Conservation (phyloP, 2,113 vertebrate species). For the Coptodon rendalli region DNA sequence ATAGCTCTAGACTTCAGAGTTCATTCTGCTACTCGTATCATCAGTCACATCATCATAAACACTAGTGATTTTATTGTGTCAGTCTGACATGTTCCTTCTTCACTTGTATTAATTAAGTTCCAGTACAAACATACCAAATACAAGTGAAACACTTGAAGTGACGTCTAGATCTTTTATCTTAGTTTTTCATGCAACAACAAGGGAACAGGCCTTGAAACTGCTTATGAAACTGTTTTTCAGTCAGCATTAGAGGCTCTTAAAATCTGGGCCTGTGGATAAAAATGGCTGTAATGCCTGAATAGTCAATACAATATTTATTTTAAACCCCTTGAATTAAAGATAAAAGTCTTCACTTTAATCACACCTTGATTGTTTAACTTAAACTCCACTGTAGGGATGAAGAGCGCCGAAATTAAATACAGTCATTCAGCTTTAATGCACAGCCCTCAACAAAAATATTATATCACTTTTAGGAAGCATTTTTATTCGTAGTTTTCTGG, state of each 20-base stretch:
- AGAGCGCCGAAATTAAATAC: neutral
- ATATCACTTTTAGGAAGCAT: neutral
- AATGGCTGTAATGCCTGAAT: neutral
- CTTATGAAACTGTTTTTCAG: neutral
- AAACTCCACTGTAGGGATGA: neutral
- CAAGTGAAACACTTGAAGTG: neutral
- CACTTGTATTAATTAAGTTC: neutral
- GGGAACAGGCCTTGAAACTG: neutral
- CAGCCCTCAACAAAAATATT: neutral
- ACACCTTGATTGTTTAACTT: neutral
- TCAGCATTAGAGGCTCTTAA: neutral
- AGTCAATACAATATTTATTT: accelerated
- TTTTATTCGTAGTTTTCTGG: neutral
- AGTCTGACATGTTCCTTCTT: neutral
- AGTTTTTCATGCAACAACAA: neutral
- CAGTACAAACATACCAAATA: neutral
- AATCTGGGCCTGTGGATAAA: neutral
- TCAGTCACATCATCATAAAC: accelerated
- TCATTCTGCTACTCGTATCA: neutral
- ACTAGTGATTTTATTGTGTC: neutral
- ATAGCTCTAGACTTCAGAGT: neutral
- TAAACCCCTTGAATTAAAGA: neutral
- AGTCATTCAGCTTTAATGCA: neutral
- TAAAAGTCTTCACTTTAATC: neutral
- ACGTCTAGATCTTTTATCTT: neutral